Base-by-base conservation (phyloP, 2,888 invertebrate species). In the Hirtodrosophila histrioides region DNA sequence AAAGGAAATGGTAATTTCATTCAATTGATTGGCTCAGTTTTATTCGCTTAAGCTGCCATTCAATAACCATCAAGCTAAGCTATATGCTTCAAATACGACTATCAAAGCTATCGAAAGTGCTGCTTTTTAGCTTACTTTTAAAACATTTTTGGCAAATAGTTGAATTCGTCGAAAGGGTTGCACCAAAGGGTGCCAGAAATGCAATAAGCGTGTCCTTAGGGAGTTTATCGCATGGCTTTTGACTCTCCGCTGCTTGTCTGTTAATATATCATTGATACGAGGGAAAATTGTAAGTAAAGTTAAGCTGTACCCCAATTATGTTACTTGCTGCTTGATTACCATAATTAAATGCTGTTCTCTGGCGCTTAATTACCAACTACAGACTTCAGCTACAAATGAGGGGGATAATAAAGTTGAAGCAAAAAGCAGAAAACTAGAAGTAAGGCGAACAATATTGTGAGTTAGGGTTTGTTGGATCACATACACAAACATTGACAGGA, bases 61-160 rank as follows among this genome's bases (percentile, higher is more conserved):
- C 69, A 74, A 74, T 73, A 61, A 69, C 27, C 44, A 51, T 55
- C n/a, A 61, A 69, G 41, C 23, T 40, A 17, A 69, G 51, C 45
- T 48, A 44, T 7, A 31, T 17, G 9, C 31, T 4, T 31, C 6
- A 4, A 61, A 48, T 33, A 3, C 11, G 23, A 44, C 40, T 43
- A 56, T 39, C 40, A 11, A 40, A 27, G 33, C n/a, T 29, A 46
- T 27, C 51, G 11, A 36, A 48, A 46, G 24, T 17, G 24, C 58
- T 24, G 44, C 54, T 51, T 58, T 17, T 11, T 45, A 67, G 46
- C 40, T 45, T 2, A 40, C 24, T 55, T 53, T 17, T 27, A 23
- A 7, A 65, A 54, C 36, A 11, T 9, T 40, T 48, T 10, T 39
- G 12, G 8, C n/a, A 6, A 24, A 50, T 23, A 27, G 41, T 10